phyloP scores from a whole-genome alignment of 2,888 invertebrate species.

The Polydrusus cervinus region DNA sequence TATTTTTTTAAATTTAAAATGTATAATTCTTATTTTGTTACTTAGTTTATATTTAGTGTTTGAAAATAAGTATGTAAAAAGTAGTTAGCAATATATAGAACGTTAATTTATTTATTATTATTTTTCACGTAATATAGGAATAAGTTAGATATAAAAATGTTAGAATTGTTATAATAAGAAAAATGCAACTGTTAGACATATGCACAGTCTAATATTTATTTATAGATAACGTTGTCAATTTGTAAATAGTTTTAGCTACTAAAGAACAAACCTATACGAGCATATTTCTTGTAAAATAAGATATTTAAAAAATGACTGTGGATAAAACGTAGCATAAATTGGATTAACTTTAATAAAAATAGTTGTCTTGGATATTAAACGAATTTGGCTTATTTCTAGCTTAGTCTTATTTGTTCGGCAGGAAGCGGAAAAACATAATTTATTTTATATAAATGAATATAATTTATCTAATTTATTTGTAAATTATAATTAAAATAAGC shows the following conservation, averaged over 20 bases:
- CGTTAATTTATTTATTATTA: neutral
- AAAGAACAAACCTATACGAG: conserved; percentile 18
- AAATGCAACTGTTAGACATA: conserved; percentile 62
- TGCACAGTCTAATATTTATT: conserved; percentile 64
- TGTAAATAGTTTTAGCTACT: conserved; percentile 60
- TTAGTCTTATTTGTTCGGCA: too few relatives aligned
- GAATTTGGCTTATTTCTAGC: too few relatives aligned
- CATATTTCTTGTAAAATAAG: conserved; percentile 26
- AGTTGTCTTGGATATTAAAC: too few relatives aligned
- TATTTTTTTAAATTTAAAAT: too few relatives aligned
- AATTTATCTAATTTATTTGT: too few relatives aligned
- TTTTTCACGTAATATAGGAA: neutral
- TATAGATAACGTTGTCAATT: conserved; percentile 68
- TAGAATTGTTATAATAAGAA: conserved; percentile 9
- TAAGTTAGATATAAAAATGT: neutral
- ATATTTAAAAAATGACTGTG: conserved; percentile 20
- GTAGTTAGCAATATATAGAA: neutral
- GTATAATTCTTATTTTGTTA: too few relatives aligned
- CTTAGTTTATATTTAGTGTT: too few relatives aligned
- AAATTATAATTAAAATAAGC: too few relatives aligned
- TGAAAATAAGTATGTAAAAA: neutral
- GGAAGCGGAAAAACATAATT: too few relatives aligned
- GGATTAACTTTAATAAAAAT: conserved; percentile 12
- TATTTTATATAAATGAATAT: too few relatives aligned
- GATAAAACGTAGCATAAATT: neutral